Base-by-base conservation (phyloP, 2,797 vertebrate species). In the Mico argentatus region DNA sequence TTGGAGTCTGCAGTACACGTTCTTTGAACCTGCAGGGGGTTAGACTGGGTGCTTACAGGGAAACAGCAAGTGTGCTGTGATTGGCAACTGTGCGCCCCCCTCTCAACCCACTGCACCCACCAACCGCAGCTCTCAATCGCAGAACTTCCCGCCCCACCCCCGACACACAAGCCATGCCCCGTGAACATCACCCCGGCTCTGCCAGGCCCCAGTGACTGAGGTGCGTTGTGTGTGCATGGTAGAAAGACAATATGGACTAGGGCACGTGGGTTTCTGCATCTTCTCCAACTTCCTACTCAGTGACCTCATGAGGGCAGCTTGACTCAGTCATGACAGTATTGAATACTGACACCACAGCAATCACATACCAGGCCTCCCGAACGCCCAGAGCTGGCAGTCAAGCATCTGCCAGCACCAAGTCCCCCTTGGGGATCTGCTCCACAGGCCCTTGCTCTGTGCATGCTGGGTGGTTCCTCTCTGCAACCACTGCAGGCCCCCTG, bases 1-100 rank as follows among this genome's bases (percentile, higher is more conserved):
- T 85, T 7, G 97, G 95, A 90, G 98, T 99, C 92, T 98, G 97
- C 44, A 98, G 95, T 1, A 99, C 96, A 8, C 44, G 96, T 26
- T 98, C 97, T 95, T 98, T 98, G 95, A 98, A 98, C 93, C 98
- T 98, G 50, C 67, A 12, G n/a, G 64, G 30, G 19, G 9, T 22
- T 24, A 24, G 36, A n/a, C 64, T 9, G 33, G 33, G 64, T 67
- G 64, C 33, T 67, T 67, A 67, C 15, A n/a, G 64, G 64, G 33
- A 67, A 67, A 67, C 64, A 9, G 64, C 33, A 0, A 19, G 64
- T n/a, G 7, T n/a, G 64, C 64, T n/a, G 33, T 67, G 64, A 67
- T 67, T 67, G 64, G 33, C 64, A 67, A 67, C 15, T 67, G 61
- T 67, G 33, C 15, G 7, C 9, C 33, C 64, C 64, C 64, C 33